phyloP scores from a whole-genome alignment of 2,113 vertebrate species.

The Sylvilagus bachmani region DNA sequence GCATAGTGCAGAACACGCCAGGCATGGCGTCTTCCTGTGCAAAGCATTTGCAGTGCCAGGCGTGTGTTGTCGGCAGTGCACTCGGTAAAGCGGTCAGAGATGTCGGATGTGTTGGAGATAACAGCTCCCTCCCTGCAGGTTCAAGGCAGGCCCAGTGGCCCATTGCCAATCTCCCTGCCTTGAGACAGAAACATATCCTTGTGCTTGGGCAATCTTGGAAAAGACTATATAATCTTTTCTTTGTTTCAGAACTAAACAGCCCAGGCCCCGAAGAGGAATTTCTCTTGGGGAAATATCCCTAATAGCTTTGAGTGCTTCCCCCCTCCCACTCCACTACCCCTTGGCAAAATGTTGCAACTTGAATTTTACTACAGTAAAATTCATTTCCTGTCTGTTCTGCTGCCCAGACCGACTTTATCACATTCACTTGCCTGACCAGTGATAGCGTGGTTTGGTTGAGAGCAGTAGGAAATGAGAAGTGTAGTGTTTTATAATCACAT shows the following conservation, averaged over 20 bases:
- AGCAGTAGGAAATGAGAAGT: conserved; percentile 62
- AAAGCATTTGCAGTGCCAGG: background rate
- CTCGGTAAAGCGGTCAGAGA: background rate
- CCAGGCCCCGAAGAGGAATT: background rate
- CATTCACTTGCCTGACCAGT: conserved; percentile 16
- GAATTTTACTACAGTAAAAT: conserved; percentile 54
- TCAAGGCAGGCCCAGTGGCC: background rate
- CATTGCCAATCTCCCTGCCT: background rate
- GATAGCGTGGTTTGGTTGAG: background rate
- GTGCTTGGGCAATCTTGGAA: conserved; percentile 38
- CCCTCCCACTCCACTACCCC: background rate
- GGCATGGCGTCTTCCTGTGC: background rate
- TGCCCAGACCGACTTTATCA: conserved; percentile 29
- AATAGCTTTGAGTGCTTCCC: conserved; percentile 19
- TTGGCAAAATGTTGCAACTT: conserved; percentile 38
- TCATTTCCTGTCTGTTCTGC: conserved; percentile 60
- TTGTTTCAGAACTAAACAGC: background rate
- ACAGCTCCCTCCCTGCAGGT: background rate
- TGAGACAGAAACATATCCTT: background rate
- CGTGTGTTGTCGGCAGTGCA: background rate
- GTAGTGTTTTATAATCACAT: background rate
- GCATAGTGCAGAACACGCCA: background rate
- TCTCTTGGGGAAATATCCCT: conserved; percentile 36
- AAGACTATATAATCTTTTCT: background rate
- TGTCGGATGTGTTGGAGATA: background rate